Evolutionary conservation across 2,888 invertebrate species (phyloP).

Genomic region (Halictus quadricinctus): DNA sequence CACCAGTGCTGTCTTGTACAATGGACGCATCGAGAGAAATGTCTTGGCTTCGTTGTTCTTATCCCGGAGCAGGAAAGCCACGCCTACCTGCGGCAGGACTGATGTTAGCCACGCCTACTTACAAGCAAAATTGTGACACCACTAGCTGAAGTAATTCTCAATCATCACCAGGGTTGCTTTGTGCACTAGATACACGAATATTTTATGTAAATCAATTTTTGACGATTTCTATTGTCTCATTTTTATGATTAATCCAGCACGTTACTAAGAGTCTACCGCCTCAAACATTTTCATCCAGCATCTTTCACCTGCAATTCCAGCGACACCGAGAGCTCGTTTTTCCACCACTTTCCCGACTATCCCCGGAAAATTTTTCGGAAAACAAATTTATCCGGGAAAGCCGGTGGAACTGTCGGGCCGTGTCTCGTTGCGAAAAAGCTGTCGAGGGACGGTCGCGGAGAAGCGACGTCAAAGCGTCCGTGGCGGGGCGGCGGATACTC

Average conservation of each 20-base stretch:
- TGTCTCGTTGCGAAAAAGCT: conserved; percentile 3
- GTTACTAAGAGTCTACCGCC: background rate
- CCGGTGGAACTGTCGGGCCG: background rate
- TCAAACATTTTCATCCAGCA: background rate
- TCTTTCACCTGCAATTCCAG: background rate
- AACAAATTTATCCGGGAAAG: background rate
- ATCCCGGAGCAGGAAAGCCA: background rate
- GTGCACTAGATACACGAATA: no score
- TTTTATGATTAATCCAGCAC: background rate
- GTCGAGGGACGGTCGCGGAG: background rate
- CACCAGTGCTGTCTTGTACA: background rate
- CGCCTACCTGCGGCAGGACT: background rate
- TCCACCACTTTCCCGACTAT: background rate
- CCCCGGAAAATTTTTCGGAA: background rate
- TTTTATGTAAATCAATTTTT: background rate
- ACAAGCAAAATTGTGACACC: no score
- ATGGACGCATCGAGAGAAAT: background rate
- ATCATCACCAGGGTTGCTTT: no score
- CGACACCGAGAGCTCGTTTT: background rate
- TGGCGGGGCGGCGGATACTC: background rate
- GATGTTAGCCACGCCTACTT: no score
- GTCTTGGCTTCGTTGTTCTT: background rate
- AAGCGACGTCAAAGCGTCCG: conserved; percentile 30
- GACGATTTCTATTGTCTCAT: background rate
- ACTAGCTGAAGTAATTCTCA: no score